Evolutionary conservation across 2,113 vertebrate genomes (phyloP).

Genomic region (Scomber scombrus): DNA sequence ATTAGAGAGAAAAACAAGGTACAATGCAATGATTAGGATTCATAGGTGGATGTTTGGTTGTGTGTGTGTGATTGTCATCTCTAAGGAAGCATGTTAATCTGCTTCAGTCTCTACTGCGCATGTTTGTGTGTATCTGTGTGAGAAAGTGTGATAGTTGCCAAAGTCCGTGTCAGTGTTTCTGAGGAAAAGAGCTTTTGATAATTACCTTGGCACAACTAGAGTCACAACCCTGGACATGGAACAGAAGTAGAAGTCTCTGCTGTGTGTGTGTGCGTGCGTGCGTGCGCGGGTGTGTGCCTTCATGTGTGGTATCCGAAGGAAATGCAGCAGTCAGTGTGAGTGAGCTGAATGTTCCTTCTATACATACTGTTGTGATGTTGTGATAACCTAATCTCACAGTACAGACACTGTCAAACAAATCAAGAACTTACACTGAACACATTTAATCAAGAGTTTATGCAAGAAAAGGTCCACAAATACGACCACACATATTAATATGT

Average conservation of each 20-base stretch:
- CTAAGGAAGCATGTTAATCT: background rate
- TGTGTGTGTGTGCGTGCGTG: background rate
- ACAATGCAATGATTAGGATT: slow-evolving; percentile 75
- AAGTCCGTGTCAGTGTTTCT: slow-evolving; percentile 39
- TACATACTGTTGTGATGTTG: background rate
- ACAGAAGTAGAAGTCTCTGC: background rate
- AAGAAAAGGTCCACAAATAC: slow-evolving; percentile 15
- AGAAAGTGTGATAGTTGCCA: slow-evolving; percentile 25
- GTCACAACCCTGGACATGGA: slow-evolving; percentile 58
- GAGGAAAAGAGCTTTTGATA: slow-evolving; percentile 72
- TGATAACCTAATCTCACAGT: slow-evolving; percentile 34
- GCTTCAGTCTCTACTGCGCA: background rate
- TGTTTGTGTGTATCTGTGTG: background rate
- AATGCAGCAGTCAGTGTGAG: slow-evolving; percentile 21
- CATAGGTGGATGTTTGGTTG: slow-evolving; percentile 47
- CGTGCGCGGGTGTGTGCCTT: slow-evolving; percentile 4
- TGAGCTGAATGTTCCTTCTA: background rate
- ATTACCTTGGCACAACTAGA: slow-evolving; percentile 72
- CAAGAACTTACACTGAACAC: slow-evolving; percentile 16
- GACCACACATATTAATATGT: background rate
- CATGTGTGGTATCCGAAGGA: background rate
- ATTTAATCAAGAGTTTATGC: slow-evolving; percentile 17
- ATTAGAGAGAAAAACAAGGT: slow-evolving; percentile 53
- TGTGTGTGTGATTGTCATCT: slow-evolving; percentile 6
- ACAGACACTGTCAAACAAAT: slow-evolving; percentile 25